Evolutionary conservation across 2,797 vertebrate genomes (phyloP).

Genomic region (Orestias chungarensis): DNA sequence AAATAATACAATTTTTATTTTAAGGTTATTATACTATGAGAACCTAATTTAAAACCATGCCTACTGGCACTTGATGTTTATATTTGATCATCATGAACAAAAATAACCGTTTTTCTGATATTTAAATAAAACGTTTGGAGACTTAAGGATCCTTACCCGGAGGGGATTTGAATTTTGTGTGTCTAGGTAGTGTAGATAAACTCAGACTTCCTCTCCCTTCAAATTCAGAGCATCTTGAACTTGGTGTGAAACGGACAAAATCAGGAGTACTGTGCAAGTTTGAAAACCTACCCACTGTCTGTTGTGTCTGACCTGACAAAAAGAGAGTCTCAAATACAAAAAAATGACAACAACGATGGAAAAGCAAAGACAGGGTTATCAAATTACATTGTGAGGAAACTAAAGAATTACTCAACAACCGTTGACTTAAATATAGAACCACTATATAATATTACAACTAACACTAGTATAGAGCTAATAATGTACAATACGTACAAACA

Average conservation of each 20-base stretch:
- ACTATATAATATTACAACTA: too few relatives aligned
- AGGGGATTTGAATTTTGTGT: constrained; percentile 84
- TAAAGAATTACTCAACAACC: background rate
- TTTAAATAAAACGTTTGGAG: constrained; percentile 1
- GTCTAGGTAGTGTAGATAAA: constrained; percentile 83
- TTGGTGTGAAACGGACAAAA: constrained; percentile 84
- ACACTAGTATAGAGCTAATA: too few relatives aligned
- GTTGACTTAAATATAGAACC: background rate
- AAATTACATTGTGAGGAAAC: background rate
- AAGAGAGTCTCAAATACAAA: constrained; percentile 12
- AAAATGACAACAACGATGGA: background rate
- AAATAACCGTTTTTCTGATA: background rate
- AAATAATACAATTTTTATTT: background rate
- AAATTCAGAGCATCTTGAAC: constrained; percentile 86
- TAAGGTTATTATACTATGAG: background rate
- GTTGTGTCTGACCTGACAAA: constrained; percentile 82
- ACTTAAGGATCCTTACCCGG: constrained; percentile 76
- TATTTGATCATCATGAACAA: background rate
- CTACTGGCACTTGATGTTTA: background rate
- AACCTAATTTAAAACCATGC: background rate
- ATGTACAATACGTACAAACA: too few relatives aligned
- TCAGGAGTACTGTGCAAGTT: constrained; percentile 83
- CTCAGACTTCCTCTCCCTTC: constrained; percentile 88
- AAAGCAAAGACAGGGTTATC: background rate
- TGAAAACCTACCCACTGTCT: constrained; percentile 80